Evolutionary conservation across 2,888 invertebrate species (phyloP), one percentile per base, ranked within the genome.

Genomic region (Metacarcinus magister): DNA sequence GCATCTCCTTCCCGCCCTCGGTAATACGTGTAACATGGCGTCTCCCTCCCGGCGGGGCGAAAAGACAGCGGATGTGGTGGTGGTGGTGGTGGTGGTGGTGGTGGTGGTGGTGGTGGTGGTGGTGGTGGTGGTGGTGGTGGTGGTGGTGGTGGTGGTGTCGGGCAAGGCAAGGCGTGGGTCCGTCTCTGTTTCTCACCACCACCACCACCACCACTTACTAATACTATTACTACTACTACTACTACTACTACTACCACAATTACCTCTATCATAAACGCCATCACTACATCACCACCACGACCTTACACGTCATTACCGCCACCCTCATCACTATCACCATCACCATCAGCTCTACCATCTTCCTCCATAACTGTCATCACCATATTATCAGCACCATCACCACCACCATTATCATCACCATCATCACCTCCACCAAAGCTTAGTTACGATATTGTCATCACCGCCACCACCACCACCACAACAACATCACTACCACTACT

Each of bases 61-160:
- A 32, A 82, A 82, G 82, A 32, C 82, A 32, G 82, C 82, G 82
- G 82, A 82, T 82, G 82, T 82, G 82, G 82, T 82, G 82, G 67
- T 67, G 67, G 67, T 67, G 67, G 23, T 67, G 67, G 67, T 67
- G 67, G 67, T 67, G 23, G 67, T 67, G 67, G 67, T 67, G 67
- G n/a, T 54, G 54, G 54, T 54, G 54, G 54, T 54, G 54, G 54
- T 54, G 54, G 54, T 54, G 54, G 67, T 67, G 67, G 67, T 60
- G 60, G 19, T 48, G 13, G 48, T 48, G n/a, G n/a, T n/a, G n/a
- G n/a, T 13, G 67, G 67, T 67, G 67, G 19, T 67, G 67, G 19
- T 60, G 60, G 60, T 60, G 60, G 16, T 60, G 19, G 60, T 60
- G 48, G 10, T 48, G 48, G 48, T 10, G 48, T 48, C 54, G 54